A percentile compares a stretch with the other conserved stretches of the same genome.
Evolutionary conservation across 2,888 invertebrate species (phyloP).

Genomic region (Epinotia brunnichana): DNA sequence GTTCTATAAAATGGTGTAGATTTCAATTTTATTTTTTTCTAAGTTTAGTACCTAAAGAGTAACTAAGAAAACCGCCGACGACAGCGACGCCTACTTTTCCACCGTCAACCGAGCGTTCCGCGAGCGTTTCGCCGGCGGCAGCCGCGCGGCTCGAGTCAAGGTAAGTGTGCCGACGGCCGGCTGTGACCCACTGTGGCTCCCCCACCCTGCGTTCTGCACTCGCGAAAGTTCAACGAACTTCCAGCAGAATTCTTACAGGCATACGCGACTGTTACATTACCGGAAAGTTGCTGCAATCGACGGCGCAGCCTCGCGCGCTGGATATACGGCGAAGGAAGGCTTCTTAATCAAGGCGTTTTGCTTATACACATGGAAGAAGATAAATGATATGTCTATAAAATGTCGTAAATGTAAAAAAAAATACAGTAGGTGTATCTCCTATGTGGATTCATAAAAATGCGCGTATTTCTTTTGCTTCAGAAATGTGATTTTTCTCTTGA

Average conservation of each 20-base stretch:
- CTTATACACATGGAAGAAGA: background rate
- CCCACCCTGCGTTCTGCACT: constrained; percentile 81
- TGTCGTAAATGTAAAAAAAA: too few species aligned
- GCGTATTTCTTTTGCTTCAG: background rate
- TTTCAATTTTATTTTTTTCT: background rate
- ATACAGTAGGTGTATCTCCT: background rate
- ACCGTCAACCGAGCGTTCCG: constrained; percentile 58
- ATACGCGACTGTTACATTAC: constrained; percentile 81
- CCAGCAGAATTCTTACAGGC: constrained; percentile 80
- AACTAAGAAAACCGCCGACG: background rate
- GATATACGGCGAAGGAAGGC: constrained; percentile 18
- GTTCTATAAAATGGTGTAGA: too few species aligned
- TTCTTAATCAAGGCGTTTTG: background rate
- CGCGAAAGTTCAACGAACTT: constrained; percentile 82
- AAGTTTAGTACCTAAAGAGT: background rate
- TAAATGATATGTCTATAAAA: background rate
- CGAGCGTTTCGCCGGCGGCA: constrained; percentile 49
- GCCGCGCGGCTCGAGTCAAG: constrained; percentile 72
- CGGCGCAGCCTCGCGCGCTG: constrained; percentile 27
- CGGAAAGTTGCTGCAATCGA: constrained; percentile 80
- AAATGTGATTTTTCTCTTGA: background rate
- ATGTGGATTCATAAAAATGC: too few species aligned
- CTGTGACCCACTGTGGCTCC: constrained; percentile 80
- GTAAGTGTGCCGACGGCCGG: constrained; percentile 83
- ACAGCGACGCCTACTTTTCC: constrained; percentile 74